phyloP scores from a whole-genome alignment of 2,113 vertebrate genomes.

The Tenrec ecaudatus region DNA sequence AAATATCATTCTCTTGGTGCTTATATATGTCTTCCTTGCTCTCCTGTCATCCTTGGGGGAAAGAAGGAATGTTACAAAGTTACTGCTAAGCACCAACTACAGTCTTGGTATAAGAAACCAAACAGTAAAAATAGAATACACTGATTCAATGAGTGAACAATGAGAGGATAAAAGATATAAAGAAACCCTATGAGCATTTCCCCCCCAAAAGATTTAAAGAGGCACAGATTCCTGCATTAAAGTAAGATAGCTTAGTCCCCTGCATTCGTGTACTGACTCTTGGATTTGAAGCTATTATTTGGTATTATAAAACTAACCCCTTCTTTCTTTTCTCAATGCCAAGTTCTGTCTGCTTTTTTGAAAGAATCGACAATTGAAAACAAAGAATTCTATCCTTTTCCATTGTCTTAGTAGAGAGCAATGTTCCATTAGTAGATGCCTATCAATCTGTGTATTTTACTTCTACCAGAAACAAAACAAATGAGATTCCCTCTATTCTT shows the following conservation, averaged over 20 bases:
- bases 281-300: constrained; percentile 71
- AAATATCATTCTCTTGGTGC: too few relatives aligned
- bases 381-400: constrained; percentile 33
- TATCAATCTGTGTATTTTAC: not conserved
- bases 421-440: constrained; percentile 21
- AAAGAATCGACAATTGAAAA: not conserved
- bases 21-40: too few relatives aligned
- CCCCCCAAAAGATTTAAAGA: constrained; percentile 55
- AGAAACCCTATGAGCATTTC: constrained; percentile 34
- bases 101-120: not conserved
- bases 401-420: not conserved
- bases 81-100: constrained; percentile 43
- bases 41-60: not conserved
- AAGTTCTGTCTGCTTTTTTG: not conserved
- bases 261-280: constrained; percentile 18
- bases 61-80: constrained; percentile 53
- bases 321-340: constrained; percentile 59
- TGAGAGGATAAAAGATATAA: constrained; percentile 45
- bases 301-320: constrained; percentile 64
- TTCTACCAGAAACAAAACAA: not conserved
- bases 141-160: constrained; percentile 53
- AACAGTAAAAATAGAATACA: constrained; percentile 53
- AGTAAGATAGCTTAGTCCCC: constrained; percentile 56
- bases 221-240: constrained; percentile 27
- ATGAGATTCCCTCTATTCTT: not conserved